Evolutionary conservation across 2,113 vertebrate species (phyloP), one percentile per base, ranked within the genome.

Genomic region (Centropus bengalensis): DNA sequence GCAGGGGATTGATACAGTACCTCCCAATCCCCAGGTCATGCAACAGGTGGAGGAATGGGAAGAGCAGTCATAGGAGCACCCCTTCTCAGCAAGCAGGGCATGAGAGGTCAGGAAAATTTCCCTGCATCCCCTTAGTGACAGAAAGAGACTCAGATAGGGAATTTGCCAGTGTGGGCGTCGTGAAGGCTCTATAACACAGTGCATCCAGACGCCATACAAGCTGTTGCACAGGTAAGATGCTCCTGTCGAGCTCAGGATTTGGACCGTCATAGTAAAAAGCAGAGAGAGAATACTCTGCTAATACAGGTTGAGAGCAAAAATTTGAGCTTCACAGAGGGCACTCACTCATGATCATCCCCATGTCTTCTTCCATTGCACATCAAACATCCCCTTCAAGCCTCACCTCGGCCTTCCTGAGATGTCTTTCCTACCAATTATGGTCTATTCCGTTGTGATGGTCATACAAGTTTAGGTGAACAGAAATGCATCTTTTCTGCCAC

Each of bases 381-480:
- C 2, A 2, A 33, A 62, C 1, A 1, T 22, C 8, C 1, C 2
- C 8, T 9, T 92, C 42, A 55, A 47, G 9, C 22, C 24, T 33
- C 21, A 38, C 3, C 18, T 27, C 26, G 10, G 63, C 6, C 5
- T 82, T 78, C 42, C 28, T 79, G 47, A 70, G 11, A n/a, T 24
- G 24, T 33, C 12, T 64, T 4, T 26, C 24, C 42, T 59, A 14
- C 4, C 38, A 63, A 54, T 27, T 54, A 40, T 23, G 14, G 22
- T 7, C 23, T 70, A 22, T 26, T 22, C 4, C 11, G 32, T 0
- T 0, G 16, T 0, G 0, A 32, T 18, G 2, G 26, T 32, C 13
- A 60, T 21, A 68, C 2, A 27, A 63, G 32, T 19, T 10, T 28
- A 38, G 17, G 44, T 5, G 26, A 88, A 28, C 7, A 47, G 12